Evolutionary conservation across 2,888 invertebrate genomes (phyloP).

Genomic region (Auanema freiburgensis): DNA sequence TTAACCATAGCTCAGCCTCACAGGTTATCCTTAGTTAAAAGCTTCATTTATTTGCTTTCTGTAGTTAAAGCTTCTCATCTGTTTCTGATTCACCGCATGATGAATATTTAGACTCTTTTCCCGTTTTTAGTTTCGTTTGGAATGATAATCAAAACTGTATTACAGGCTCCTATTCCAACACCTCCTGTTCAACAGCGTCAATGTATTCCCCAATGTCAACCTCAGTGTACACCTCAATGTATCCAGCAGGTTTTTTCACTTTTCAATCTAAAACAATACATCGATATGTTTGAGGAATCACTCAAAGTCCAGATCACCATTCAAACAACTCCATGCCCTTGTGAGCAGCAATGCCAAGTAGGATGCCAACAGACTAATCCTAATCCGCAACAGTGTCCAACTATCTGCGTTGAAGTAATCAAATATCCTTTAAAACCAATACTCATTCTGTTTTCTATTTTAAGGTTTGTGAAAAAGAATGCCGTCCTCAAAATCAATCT

Average conservation of each 20-base stretch:
- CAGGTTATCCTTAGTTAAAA: neutral
- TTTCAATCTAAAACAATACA: neutral
- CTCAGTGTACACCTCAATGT: constrained; percentile 1
- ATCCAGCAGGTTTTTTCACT: neutral
- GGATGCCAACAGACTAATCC: constrained; percentile 38
- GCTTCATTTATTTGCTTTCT: neutral
- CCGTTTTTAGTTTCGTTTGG: neutral
- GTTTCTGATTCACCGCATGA: neutral
- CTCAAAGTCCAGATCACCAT: constrained; percentile 20
- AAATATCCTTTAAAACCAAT: no score
- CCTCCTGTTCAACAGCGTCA: constrained; percentile 5
- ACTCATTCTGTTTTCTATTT: neutral
- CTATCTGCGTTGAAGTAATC: constrained; percentile 30
- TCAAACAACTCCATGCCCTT: constrained; percentile 25
- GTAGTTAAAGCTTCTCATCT: neutral
- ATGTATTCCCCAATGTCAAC: constrained; percentile 14
- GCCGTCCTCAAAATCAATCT: constrained; percentile 21
- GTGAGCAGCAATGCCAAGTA: constrained; percentile 35
- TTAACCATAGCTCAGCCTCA: constrained; percentile 2
- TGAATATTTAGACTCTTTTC: constrained; percentile 6
- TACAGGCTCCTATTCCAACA: constrained; percentile 1
- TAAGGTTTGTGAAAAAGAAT: constrained; percentile 37
- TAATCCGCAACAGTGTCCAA: constrained; percentile 28
- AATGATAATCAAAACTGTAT: neutral
- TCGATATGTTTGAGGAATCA: constrained; percentile 14